phyloP scores from a whole-genome alignment of 1,140 invertebrate genomes.

The Samia ricini region DNA sequence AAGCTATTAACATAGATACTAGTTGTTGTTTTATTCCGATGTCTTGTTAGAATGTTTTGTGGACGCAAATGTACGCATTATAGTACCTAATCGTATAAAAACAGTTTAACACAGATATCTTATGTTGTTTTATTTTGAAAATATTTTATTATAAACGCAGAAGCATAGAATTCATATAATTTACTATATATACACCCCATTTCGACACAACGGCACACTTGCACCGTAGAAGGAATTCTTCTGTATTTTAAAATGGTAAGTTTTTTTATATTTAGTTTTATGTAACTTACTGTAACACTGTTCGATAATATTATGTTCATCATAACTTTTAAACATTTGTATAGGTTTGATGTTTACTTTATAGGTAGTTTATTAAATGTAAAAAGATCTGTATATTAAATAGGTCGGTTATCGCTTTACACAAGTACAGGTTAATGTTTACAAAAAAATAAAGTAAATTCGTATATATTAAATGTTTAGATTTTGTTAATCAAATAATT shows the following conservation, averaged over 20 bases:
- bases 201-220: not conserved
- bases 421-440: too few relatives aligned
- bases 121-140: constrained; percentile 33
- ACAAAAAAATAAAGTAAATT: too few relatives aligned
- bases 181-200: not conserved
- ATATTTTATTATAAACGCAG: not conserved
- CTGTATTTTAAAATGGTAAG: not conserved
- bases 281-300: too few relatives aligned
- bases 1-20: constrained; percentile 14
- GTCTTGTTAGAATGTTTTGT: constrained; percentile 27
- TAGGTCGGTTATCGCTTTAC: too few relatives aligned
- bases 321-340: too few relatives aligned
- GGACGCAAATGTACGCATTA: constrained; percentile 32
- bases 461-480: too few relatives aligned
- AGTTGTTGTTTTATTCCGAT: constrained; percentile 11
- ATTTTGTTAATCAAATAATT: too few relatives aligned
- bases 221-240: not conserved
- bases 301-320: too few relatives aligned
- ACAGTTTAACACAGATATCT: constrained; percentile 35
- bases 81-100: constrained; percentile 37
- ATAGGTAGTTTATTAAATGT: too few relatives aligned
- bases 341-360: too few relatives aligned
- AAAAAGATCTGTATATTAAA: too few relatives aligned
- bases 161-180: not conserved
- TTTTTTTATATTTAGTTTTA: not conserved